Base-by-base conservation (phyloP, 2,888 invertebrate species). In the Pristionchus fissidentatus region DNA sequence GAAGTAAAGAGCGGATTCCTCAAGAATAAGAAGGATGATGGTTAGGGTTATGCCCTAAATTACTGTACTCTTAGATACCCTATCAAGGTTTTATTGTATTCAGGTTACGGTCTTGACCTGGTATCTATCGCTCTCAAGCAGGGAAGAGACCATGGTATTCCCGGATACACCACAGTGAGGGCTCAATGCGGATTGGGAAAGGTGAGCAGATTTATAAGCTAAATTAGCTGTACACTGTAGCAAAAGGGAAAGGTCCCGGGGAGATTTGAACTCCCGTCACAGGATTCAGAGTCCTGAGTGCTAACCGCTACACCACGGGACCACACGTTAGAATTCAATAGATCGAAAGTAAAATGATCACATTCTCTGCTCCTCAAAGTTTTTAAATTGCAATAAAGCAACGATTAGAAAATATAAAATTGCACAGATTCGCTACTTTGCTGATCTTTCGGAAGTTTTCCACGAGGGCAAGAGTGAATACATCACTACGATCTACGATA, bases 121-220 rank as follows among this genome's bases (percentile, higher is more conserved):
- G 89, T 88, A 29, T 88, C 92, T 5, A 88, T 92, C 43, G 89
- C 90, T 0, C 77, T 92, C 79, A 91, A 92, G 82, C 90, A 90
- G 83, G 91, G 91, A 26, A 86, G 92, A 60, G 92, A 92, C 84
- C 92, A 92, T 85, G 92, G 92, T 57, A 84, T 92, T 49, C 90
- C 92, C 8, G 87, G 89, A 19, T 92, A 91, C 85, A 89, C 89
- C 13, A 84, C 88, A 8, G 85, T 92, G 75, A 84, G 92, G 57
- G 85, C 87, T 13, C 87, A 89, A 55, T 92, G 92, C 85, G 92
- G 92, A 26, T 85, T 92, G 0, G 87, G 89, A 84, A 89, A 88
- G 85, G 90, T 89, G 26, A 13, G 78, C 41, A 5, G 19, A 38
- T 13, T 32, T 32, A 2, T 84, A 32, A 38, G 38, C 38, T 29